These are phyloP conservation scores for Drosophila heteroneura DNA, from an alignment of 2,888 invertebrate species.

Conservation along the genomic window DNA sequence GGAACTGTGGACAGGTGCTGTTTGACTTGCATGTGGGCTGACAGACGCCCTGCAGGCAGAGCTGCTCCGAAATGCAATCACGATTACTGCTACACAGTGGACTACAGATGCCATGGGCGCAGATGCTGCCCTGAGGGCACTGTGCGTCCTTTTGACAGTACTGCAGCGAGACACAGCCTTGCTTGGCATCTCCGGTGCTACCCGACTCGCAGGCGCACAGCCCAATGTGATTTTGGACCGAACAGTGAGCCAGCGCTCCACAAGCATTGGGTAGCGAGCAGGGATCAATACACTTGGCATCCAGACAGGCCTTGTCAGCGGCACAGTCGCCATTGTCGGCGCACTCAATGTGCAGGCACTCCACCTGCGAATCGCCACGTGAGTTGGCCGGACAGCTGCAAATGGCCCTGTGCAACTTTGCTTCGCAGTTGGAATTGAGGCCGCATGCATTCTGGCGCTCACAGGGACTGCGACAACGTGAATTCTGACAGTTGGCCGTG, in stretches of 20 bases:
- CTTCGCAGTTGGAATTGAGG: constrained; percentile 90
- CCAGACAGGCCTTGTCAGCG: constrained; percentile 90
- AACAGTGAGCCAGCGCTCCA: constrained; percentile 92
- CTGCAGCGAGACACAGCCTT: constrained; percentile 93
- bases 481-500: constrained; percentile 90
- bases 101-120: constrained; percentile 92
- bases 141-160: constrained; percentile 93
- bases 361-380: constrained; percentile 90
- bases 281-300: constrained; percentile 92
- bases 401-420: constrained; percentile 89
- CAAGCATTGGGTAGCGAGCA: constrained; percentile 93
- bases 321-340: constrained; percentile 91
- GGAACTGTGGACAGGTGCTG: constrained; percentile 93
- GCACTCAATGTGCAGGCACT: constrained; percentile 92
- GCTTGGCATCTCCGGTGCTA: constrained; percentile 93
- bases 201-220: constrained; percentile 94
- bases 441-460: constrained; percentile 89
- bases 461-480: constrained; percentile 92
- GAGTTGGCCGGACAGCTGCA: constrained; percentile 92
- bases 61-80: constrained; percentile 94
- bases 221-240: constrained; percentile 91
- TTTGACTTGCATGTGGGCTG: constrained; percentile 93
- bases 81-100: constrained; percentile 92
- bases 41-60: constrained; percentile 94
- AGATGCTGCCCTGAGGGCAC: constrained; percentile 93